Conservation (phyloP, 2,113 vertebrate genomes). For the Cyprinodon variegatus region DNA sequence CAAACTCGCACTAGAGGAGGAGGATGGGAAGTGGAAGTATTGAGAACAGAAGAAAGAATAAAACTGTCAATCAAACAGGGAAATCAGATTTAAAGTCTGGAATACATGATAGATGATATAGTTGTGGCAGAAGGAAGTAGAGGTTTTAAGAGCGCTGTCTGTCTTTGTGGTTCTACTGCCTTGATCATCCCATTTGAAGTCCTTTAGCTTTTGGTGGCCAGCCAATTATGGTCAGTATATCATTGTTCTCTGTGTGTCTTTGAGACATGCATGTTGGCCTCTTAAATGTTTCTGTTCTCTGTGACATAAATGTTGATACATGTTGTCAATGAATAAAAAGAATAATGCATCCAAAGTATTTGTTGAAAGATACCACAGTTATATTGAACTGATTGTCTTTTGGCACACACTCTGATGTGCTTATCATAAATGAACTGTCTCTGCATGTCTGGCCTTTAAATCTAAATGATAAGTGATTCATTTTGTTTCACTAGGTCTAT, state of each 20-base stretch:
- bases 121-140: slow-evolving; percentile 54
- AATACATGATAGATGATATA: slow-evolving; percentile 47
- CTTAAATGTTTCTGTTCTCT: slow-evolving; percentile 21
- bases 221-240: slow-evolving; percentile 39
- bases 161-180: slow-evolving; percentile 57
- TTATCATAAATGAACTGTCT: slow-evolving; percentile 16
- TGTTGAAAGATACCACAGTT: slow-evolving; percentile 21
- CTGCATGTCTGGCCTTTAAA: slow-evolving; percentile 13
- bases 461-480: neutral
- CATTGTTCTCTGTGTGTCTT: slow-evolving; percentile 24
- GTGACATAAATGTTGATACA: slow-evolving; percentile 15
- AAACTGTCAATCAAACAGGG: slow-evolving; percentile 33
- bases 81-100: slow-evolving; percentile 28
- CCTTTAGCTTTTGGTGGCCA: slow-evolving; percentile 37
- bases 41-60: slow-evolving; percentile 1
- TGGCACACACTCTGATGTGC: slow-evolving; percentile 6
- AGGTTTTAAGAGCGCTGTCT: slow-evolving; percentile 53
- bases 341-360: slow-evolving; percentile 6
- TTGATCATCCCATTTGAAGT: slow-evolving; percentile 56
- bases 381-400: slow-evolving; percentile 8
- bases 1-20: slow-evolving; percentile 37
- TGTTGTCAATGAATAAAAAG: slow-evolving; percentile 8
- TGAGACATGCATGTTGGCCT: slow-evolving; percentile 10
- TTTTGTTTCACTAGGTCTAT: neutral
- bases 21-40: slow-evolving; percentile 31